Evolutionary conservation across 2,113 vertebrate species (phyloP).

Genomic region (Pongo pygmaeus): DNA sequence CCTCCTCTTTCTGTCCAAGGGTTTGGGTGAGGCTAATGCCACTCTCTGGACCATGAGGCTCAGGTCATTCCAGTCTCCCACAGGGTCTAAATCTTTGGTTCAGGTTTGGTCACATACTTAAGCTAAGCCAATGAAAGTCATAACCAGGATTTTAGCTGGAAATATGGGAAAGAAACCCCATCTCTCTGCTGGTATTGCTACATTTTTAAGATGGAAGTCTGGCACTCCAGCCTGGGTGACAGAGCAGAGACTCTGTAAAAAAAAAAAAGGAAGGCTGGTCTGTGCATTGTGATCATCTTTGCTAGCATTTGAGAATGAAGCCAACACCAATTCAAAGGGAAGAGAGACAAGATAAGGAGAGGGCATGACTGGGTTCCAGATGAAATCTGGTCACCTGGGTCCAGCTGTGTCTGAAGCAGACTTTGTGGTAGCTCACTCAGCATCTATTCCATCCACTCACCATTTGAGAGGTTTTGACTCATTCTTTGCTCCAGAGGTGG

Average conservation of each 20-base stretch:
- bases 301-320: background rate
- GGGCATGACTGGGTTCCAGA: background rate
- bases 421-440: fast-evolving
- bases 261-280: background rate
- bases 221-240: too few relatives aligned
- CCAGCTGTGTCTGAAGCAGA: conserved; percentile 6
- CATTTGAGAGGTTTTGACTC: background rate
- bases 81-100: background rate
- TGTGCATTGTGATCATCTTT: background rate
- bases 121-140: background rate
- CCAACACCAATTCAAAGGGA: background rate
- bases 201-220: background rate
- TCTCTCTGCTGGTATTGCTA: background rate
- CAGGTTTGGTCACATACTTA: background rate
- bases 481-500: background rate
- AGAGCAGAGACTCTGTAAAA: too few relatives aligned
- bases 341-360: background rate
- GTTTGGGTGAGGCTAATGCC: background rate
- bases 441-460: background rate
- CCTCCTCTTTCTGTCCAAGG: background rate
- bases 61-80: background rate
- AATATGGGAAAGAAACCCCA: background rate
- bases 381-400: background rate
- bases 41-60: background rate
- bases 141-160: background rate